Conservation (phyloP, 2,888 invertebrate genomes). For the Nymphalis polychloros region DNA sequence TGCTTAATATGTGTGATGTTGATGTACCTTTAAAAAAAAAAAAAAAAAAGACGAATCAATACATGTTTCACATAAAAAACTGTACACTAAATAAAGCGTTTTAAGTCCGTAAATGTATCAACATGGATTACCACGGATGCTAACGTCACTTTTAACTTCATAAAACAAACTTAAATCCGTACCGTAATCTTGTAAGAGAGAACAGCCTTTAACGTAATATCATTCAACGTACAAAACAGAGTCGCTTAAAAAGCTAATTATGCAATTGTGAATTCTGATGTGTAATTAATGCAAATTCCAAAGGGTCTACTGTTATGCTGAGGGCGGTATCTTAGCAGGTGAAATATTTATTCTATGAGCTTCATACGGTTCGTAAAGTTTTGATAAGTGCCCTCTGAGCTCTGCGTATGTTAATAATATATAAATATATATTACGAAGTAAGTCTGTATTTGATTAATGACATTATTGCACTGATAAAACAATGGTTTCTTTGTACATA, state of each 20-base stretch:
- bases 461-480: neutral
- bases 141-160: neutral
- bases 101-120: neutral
- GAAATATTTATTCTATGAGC: slow-evolving; percentile 60
- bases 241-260: slow-evolving; percentile 55
- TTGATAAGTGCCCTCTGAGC: slow-evolving; percentile 32
- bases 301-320: slow-evolving; percentile 57
- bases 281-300: slow-evolving; percentile 71
- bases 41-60: no score
- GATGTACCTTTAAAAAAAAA: no score
- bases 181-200: slow-evolving; percentile 9
- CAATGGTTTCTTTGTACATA: neutral
- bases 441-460: slow-evolving; percentile 1
- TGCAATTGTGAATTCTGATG: slow-evolving; percentile 65
- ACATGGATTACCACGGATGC: neutral
- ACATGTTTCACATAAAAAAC: neutral
- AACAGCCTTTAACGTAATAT: slow-evolving; percentile 17
- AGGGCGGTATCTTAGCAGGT: slow-evolving; percentile 54
- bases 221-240: slow-evolving; percentile 45
- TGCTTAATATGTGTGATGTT: no score
- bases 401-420: slow-evolving; percentile 24
- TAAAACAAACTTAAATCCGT: neutral
- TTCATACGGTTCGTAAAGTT: slow-evolving; percentile 45
- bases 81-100: neutral
- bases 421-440: neutral